phyloP scores from a whole-genome alignment of 2,113 vertebrate species.

The Scartelaos histophorus region DNA sequence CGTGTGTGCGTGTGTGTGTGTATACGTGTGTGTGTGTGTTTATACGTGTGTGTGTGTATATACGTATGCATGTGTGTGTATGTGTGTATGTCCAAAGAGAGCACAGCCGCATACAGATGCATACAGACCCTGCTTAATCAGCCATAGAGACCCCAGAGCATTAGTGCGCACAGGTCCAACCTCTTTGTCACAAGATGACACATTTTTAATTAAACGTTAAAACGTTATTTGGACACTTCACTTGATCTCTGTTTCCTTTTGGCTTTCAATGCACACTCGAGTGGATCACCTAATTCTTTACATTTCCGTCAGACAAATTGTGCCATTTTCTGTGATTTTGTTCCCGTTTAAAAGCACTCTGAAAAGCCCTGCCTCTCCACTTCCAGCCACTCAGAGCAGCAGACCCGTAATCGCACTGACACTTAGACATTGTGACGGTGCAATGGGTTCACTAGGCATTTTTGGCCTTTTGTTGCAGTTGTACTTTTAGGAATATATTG shows the following conservation, averaged over 20 bases:
- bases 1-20: conserved; percentile 7
- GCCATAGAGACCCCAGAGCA: conserved; percentile 14
- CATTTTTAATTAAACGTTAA: conserved; percentile 11
- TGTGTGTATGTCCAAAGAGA: not conserved
- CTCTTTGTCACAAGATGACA: not conserved
- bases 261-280: not conserved
- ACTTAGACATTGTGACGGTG: not conserved
- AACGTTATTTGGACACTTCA: not conserved
- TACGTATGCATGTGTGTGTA: no score
- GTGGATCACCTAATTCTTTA: not conserved
- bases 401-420: conserved; percentile 14
- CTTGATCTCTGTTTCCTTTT: not conserved
- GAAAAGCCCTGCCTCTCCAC: conserved; percentile 8
- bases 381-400: conserved; percentile 1
- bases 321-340: conserved; percentile 3
- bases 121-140: not conserved
- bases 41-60: conserved; percentile 3
- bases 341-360: not conserved
- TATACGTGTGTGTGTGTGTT: not conserved
- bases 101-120: not conserved
- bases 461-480: conserved; percentile 5
- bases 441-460: conserved; percentile 8
- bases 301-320: conserved; percentile 10
- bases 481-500: not conserved
- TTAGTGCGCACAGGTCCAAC: conserved; percentile 11